Evolutionary conservation across 2,113 vertebrate genomes (phyloP).

Genomic region (Myrmecobius fasciatus): DNA sequence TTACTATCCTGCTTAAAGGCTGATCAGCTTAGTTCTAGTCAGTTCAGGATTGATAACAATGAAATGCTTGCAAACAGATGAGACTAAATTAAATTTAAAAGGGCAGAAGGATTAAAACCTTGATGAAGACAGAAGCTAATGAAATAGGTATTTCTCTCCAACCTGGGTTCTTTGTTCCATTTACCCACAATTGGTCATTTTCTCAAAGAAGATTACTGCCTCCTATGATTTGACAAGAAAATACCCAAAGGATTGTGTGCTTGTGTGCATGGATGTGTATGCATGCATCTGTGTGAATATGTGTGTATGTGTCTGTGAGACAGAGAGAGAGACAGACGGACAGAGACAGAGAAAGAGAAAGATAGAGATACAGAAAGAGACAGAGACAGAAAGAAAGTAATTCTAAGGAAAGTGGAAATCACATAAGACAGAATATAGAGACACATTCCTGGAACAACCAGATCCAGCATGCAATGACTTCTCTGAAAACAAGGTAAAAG

Average conservation of each 20-base stretch:
- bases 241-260: not conserved
- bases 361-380: no score
- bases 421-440: not conserved
- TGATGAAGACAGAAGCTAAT: not conserved
- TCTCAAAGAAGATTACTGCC: not conserved
- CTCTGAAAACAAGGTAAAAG: not conserved
- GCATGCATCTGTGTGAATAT: no score
- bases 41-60: not conserved
- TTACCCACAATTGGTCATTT: not conserved
- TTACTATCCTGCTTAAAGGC: not conserved
- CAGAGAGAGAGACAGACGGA: no score
- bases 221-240: no score
- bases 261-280: not conserved
- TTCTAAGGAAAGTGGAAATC: not conserved
- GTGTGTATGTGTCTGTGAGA: no score
- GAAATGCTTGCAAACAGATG: not conserved
- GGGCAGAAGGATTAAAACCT: not conserved
- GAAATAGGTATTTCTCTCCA: not conserved
- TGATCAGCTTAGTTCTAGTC: not conserved
- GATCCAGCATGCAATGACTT: not conserved
- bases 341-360: no score
- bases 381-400: no score
- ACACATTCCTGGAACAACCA: not conserved
- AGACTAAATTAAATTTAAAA: not conserved
- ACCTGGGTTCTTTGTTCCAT: not conserved